A percentile compares a stretch with the other conserved stretches of the same genome.
These are phyloP conservation scores for Dromiciops gliroides DNA, from an alignment of 2,113 vertebrate genomes.

Conservation along the genomic window DNA sequence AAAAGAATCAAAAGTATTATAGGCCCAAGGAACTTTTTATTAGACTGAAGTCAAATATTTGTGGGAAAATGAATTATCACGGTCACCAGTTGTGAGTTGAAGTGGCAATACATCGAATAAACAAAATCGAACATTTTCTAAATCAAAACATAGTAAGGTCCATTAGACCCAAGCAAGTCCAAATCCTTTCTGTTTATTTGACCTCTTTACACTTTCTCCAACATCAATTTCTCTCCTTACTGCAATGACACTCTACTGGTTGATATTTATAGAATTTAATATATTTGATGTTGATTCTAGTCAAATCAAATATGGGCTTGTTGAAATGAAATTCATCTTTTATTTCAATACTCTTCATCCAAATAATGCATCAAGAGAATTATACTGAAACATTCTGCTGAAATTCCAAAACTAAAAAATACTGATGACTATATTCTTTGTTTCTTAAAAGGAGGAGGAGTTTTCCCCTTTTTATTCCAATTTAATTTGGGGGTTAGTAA, in stretches of 20 bases:
- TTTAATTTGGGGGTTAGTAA: constrained; percentile 65
- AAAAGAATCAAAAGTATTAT: constrained; percentile 81
- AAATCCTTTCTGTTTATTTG: constrained; percentile 29
- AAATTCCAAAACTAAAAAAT: constrained; percentile 69
- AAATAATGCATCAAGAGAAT: constrained; percentile 20
- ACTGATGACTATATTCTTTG: constrained; percentile 51
- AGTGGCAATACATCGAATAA: constrained; percentile 66
- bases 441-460: constrained; percentile 45
- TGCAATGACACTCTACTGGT: not conserved
- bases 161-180: constrained; percentile 29
- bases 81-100: constrained; percentile 68
- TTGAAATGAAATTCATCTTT: constrained; percentile 60
- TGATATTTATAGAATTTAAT: constrained; percentile 63
- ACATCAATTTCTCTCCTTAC: not conserved
- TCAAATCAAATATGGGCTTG: constrained; percentile 54
- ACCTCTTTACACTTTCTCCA: not conserved
- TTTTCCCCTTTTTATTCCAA: constrained; percentile 62
- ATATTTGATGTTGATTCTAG: constrained; percentile 47
- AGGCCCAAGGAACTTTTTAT: constrained; percentile 78
- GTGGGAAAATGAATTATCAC: constrained; percentile 77
- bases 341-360: constrained; percentile 41
- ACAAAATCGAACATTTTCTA: constrained; percentile 64
- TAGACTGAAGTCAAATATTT: constrained; percentile 83
- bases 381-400: constrained; percentile 45
- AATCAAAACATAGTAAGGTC: constrained; percentile 68